Conservation (phyloP, 2,113 vertebrate species). For the Labeo rohita region DNA sequence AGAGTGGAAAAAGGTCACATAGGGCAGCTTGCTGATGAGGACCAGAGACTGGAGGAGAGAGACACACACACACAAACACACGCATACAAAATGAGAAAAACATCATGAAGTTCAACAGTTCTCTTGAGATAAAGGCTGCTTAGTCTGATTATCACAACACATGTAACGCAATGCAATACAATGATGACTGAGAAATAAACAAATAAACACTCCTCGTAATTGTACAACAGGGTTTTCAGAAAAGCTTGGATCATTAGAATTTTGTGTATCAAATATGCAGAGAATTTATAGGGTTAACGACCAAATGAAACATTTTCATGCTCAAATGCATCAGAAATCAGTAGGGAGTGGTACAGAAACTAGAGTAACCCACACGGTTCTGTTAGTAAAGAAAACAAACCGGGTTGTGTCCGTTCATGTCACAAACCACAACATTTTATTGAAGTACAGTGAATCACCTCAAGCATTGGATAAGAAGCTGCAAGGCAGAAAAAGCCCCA, state of each 20-base stretch:
- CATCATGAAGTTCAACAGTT: neutral
- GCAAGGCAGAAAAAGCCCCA: neutral
- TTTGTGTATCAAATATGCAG: neutral
- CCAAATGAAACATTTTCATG: neutral
- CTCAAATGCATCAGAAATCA: neutral
- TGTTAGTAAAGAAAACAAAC: slow-evolving; percentile 17
- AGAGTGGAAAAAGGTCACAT: slow-evolving; percentile 91
- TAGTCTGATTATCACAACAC: no score
- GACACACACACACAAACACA: neutral
- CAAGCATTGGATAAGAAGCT: neutral
- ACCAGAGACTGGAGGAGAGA: slow-evolving; percentile 85
- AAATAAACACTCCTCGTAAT: neutral
- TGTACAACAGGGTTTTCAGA: neutral
- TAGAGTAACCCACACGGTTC: no score
- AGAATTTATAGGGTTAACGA: neutral
- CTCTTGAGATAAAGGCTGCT: neutral
- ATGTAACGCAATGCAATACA: neutral
- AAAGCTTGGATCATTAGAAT: neutral
- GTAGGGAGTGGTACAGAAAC: neutral
- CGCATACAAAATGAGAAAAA: neutral
- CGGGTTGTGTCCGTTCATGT: neutral
- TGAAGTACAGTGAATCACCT: neutral
- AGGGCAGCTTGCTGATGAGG: slow-evolving; percentile 91
- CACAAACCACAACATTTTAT: neutral
- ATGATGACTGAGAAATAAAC: neutral